Base-by-base conservation (phyloP, 2,888 invertebrate genomes). In the Esperia sulphurella region DNA sequence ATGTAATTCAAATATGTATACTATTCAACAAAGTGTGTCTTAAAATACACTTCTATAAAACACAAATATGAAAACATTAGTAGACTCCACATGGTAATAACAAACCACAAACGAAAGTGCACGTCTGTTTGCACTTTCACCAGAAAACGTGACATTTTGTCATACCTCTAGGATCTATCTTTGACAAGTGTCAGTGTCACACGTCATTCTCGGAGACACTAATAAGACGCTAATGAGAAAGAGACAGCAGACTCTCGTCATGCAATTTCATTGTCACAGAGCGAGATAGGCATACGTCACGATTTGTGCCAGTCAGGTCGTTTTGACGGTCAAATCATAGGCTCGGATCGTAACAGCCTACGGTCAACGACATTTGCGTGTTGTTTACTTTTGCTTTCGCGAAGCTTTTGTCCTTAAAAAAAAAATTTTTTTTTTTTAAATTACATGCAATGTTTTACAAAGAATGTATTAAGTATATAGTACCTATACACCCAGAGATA, bases 121-220 rank as follows among this genome's bases (percentile, higher is more conserved):
- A 49, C 47, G 63, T 66, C 55, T 82, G 74, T 83, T 84, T 80
- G 79, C 79, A 84, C 86, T 87, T 86, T 86, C 86, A 64, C 85
- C 62, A 49, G 54, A 38, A 50, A 57, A 29, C 46, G 39, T 59
- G 64, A 59, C 63, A 66, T 57, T 67, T 68, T 21, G 21, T 61
- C 68, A 77, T 35, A 35, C 35, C 35, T 35, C 53, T 65, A 68
- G 67, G 70, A 71, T 62, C 65, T 67, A 58, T 66, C 59, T 60
- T 57, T 61, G 55, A 59, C 55, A 53, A 57, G 59, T 59, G 68
- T 64, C 66, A 65, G 68, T 21, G 44, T 31, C 45, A 40, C 54
- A 52, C 68, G 69, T 72, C 73, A 67, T 43, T 46, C 45, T 47
- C 55, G 54, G 51, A 57, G 58, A 58, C 52, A 54, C 56, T 51